Conservation (phyloP, 2,113 vertebrate species). For the Tetrao urogallus region DNA sequence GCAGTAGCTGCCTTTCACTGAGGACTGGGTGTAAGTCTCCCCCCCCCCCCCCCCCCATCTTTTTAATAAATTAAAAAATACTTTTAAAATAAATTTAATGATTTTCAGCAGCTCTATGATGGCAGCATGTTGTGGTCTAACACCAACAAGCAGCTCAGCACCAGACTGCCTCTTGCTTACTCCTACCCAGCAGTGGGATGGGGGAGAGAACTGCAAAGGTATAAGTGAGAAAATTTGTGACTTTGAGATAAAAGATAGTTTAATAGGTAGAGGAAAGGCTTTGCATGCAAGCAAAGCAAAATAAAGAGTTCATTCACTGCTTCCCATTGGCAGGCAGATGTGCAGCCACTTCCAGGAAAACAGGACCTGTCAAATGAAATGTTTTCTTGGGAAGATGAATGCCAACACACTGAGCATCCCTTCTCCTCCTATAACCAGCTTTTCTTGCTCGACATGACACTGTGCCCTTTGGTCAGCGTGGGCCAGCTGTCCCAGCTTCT, state of each 20-base stretch:
- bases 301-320: no score
- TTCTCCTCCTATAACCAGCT: no score
- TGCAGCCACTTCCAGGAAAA: no score
- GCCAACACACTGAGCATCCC: no score
- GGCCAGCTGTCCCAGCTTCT: no score
- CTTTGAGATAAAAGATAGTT: not conserved
- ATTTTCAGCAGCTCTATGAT: not conserved
- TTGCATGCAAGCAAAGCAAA: not conserved
- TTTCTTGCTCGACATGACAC: no score
- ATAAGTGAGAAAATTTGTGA: not conserved
- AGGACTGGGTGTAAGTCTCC: rapidly evolving
- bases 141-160: not conserved
- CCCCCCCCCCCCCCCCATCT: not conserved
- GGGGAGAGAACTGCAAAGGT: not conserved
- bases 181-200: not conserved
- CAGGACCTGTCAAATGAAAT: no score
- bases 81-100: not conserved
- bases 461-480: no score
- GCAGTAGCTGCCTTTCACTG: not conserved
- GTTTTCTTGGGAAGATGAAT: no score
- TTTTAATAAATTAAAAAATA: no score
- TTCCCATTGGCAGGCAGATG: no score
- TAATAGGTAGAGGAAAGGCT: not conserved
- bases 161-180: not conserved
- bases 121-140: not conserved